A percentile compares a stretch with the other conserved stretches of the same genome.
Conservation (phyloP, 2,888 invertebrate genomes). For the Coleophora flavipennella region DNA sequence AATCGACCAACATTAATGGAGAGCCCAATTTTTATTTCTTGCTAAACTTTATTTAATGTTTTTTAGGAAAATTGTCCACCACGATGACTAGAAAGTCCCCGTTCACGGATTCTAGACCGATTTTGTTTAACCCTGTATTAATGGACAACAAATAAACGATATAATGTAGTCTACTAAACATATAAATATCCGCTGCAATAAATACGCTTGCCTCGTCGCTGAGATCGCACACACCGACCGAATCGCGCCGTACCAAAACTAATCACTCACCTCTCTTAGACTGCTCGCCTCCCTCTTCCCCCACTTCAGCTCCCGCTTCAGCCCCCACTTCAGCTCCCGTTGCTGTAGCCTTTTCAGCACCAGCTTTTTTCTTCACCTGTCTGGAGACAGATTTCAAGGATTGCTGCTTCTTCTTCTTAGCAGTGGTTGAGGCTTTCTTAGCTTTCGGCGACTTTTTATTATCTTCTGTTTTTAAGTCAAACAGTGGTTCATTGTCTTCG, state of each 20-base stretch:
- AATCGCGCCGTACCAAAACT: not conserved
- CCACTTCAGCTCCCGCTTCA: conserved; percentile 5
- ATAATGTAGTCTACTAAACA: too few species aligned
- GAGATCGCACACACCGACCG: not conserved
- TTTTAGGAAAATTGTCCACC: too few species aligned
- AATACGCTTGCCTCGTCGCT: not conserved
- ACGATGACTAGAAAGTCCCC: too few species aligned
- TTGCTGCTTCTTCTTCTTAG: conserved; percentile 1
- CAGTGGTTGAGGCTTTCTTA: conserved; percentile 10
- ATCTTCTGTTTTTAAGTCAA: conserved; percentile 6
- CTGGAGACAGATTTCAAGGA: not conserved
- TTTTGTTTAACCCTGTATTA: too few species aligned
- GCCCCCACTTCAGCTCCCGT: not conserved
- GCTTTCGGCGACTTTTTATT: conserved; percentile 7
- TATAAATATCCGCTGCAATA: too few species aligned
- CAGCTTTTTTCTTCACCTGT: not conserved
- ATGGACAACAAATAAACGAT: too few species aligned
- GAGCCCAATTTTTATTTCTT: too few species aligned
- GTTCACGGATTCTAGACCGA: too few species aligned
- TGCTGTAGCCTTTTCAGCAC: not conserved
- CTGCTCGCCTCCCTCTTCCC: conserved; percentile 5
- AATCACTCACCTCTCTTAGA: conserved; percentile 15
- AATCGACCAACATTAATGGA: too few species aligned
- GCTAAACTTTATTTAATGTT: too few species aligned
- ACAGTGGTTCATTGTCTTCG: conserved; percentile 4